Evolutionary conservation across 2,888 invertebrate genomes (phyloP).

Genomic region (Cephus sareptanus): DNA sequence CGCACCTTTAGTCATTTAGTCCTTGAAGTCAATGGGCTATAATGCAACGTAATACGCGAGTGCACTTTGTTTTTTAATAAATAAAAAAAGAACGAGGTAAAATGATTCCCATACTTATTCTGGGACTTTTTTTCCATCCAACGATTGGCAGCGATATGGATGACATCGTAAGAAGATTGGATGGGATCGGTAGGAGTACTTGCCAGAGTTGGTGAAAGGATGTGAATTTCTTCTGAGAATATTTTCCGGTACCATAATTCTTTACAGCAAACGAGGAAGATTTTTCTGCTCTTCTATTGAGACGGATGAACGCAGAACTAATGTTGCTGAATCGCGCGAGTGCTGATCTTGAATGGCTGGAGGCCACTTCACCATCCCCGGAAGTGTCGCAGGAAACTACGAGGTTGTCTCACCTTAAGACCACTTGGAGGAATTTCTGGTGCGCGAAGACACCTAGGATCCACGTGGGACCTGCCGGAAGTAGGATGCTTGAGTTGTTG

Average conservation of each 20-base stretch:
- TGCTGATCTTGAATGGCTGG: conserved; percentile 37
- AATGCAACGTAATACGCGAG: no score
- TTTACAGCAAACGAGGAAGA: not conserved
- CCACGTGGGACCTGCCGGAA: conserved; percentile 41
- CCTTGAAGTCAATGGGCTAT: no score
- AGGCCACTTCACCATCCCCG: conserved; percentile 26
- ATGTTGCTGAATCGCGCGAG: conserved; percentile 31
- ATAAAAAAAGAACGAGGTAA: no score
- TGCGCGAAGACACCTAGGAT: conserved; percentile 28
- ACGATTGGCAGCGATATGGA: no score
- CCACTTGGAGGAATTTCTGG: conserved; percentile 33
- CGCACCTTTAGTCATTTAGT: no score
- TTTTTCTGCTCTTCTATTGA: conserved; percentile 7
- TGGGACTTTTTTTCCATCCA: not conserved
- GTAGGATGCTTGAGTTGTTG: conserved; percentile 71
- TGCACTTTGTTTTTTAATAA: no score
- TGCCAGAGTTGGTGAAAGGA: no score
- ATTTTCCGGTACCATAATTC: not conserved
- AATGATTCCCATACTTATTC: not conserved
- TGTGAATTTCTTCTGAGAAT: no score
- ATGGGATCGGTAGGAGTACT: no score
- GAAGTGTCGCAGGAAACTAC: conserved; percentile 22
- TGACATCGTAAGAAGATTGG: no score
- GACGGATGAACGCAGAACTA: conserved; percentile 32
- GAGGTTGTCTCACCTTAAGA: conserved; percentile 24